Percentiles rank a stretch among this genome's conserved stretches.
Conservation (phyloP, 2,797 vertebrate genomes). For the Synaphobranchus kaupii region DNA sequence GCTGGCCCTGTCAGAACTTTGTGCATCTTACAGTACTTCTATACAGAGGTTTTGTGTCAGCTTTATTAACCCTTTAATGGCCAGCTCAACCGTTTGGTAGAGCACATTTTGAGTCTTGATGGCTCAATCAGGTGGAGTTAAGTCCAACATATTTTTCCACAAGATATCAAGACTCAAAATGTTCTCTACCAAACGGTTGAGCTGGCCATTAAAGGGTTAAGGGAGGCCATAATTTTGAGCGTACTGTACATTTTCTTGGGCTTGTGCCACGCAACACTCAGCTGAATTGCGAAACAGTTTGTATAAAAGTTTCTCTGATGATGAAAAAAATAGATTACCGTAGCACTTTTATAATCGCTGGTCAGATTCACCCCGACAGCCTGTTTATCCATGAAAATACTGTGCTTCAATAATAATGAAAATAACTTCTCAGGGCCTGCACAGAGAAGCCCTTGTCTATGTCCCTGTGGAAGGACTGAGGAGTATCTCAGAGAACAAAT, state of each 20-base stretch:
- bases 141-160: too few species aligned
- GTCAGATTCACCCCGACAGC: neutral
- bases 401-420: neutral
- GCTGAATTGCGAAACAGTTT: neutral
- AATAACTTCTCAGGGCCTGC: neutral
- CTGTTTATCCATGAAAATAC: neutral
- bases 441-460: neutral
- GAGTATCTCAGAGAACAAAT: neutral
- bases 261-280: neutral
- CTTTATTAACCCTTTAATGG: too few species aligned
- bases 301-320: neutral
- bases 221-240: neutral
- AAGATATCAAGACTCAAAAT: too few species aligned
- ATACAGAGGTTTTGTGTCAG: too few species aligned
- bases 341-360: neutral
- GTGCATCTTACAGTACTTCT: too few species aligned
- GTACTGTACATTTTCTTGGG: neutral
- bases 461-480: neutral
- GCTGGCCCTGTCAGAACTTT: too few species aligned
- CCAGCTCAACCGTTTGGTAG: too few species aligned
- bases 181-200: too few species aligned
- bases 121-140: too few species aligned
- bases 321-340: neutral
- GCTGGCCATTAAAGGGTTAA: too few species aligned
- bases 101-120: too few species aligned